These are phyloP conservation scores for Nyctalus aviator DNA, from an alignment of 2,797 vertebrate species.

Conservation along the genomic window DNA sequence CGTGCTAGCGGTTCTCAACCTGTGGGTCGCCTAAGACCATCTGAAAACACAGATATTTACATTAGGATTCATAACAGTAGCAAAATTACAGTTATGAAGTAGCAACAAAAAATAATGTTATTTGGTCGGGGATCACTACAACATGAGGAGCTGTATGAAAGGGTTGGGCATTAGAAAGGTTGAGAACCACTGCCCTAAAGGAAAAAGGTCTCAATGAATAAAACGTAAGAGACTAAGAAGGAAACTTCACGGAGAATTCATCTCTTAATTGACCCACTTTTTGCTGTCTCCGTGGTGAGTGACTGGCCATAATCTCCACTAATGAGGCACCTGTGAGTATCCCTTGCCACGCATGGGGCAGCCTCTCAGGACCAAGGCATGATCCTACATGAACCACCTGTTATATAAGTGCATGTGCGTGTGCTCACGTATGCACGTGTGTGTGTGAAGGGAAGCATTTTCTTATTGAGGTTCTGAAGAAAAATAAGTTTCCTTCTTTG, in stretches of 20 bases:
- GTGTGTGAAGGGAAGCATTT: conserved; percentile 76
- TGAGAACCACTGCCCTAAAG: not conserved
- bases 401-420: conserved; percentile 13
- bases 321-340: conserved; percentile 38
- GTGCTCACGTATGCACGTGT: not conserved
- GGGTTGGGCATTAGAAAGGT: too few relatives aligned
- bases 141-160: too few relatives aligned
- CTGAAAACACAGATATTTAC: too few relatives aligned
- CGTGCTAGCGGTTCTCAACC: too few relatives aligned
- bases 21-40: too few relatives aligned
- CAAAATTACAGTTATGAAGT: too few relatives aligned
- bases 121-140: too few relatives aligned
- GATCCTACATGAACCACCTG: conserved; percentile 62
- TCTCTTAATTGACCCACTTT: not conserved
- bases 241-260: not conserved
- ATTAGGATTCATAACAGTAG: too few relatives aligned
- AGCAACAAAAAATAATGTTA: too few relatives aligned
- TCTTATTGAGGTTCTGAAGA: conserved; percentile 81
- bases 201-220: not conserved
- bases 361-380: conserved; percentile 68
- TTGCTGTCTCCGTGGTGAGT: not conserved
- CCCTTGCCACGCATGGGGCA: conserved; percentile 51
- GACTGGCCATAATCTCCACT: conserved; percentile 61
- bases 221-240: not conserved
- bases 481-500: conserved; percentile 86